Evolutionary conservation across 2,888 invertebrate species (phyloP), one percentile per base, ranked within the genome.

Genomic region (Nymphalis urticae): DNA sequence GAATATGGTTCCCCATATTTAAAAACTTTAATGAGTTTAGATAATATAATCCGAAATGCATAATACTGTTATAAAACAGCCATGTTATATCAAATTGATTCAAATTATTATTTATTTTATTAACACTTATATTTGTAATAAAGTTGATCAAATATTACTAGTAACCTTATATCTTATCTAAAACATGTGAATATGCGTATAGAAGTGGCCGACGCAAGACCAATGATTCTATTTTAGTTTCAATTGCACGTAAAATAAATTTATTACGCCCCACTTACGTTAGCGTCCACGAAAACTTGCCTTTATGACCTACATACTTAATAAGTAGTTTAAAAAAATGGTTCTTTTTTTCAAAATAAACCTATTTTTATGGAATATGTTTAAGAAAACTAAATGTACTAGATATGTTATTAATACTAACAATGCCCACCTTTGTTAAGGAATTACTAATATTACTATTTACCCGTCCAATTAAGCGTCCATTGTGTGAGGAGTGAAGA

Each of bases 161-260:
- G 54, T 42, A 58, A 58, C 36, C 36, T 51, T 51, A 62, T 54
- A 54, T 54, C 48, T 32, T 62, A 56, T 60, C 65, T 51, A 53
- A 42, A 62, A 54, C 60, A 69, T 48, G 51, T 66, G 51, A 61
- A 56, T 59, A 63, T 67, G 60, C 60, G 61, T 71, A 56, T 68
- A 68, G 66, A 64, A 56, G 61, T 54, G 56, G 62, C 68, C 68
- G 68, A 73, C 72, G 71, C 70, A 74, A 75, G 61, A 77, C 79
- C 80, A 77, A 79, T 79, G 80, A 76, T 75, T 85, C 88, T 90
- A 89, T 89, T 89, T 88, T 76, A 66, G 87, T 85, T 85, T 82
- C 83, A 85, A 86, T 86, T 88, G 85, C 87, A 88, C 87, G 86
- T 88, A 81, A 88, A 90, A 87, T 84, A 83, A 87, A 86, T 89